Evolutionary conservation across 1,140 invertebrate genomes (phyloP).

Genomic region (Aricia agestis): DNA sequence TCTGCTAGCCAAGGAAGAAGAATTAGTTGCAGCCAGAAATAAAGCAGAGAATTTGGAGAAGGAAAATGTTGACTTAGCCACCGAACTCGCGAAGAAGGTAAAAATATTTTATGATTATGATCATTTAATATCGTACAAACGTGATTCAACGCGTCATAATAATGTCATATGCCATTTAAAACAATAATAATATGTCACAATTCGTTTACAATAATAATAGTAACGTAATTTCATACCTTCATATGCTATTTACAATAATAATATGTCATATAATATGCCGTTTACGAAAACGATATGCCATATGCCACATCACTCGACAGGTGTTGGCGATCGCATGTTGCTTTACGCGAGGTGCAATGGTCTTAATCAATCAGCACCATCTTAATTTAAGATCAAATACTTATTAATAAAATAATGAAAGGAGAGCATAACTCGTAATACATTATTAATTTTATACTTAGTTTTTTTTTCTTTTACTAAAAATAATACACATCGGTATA

Average conservation of each 20-base stretch:
- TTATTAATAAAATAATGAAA: background rate
- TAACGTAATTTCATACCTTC: background rate
- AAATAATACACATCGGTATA: too few species aligned
- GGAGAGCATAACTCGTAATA: too few species aligned
- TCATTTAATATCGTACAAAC: background rate
- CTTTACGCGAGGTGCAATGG: background rate
- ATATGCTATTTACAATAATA: conserved; percentile 7
- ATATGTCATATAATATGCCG: background rate
- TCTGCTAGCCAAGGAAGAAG: conserved; percentile 94
- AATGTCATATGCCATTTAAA: background rate
- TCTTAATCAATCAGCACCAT: background rate
- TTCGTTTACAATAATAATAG: background rate
- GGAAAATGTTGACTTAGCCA: conserved; percentile 91
- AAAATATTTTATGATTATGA: background rate
- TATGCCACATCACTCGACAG: background rate
- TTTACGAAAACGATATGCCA: background rate
- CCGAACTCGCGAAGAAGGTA: conserved; percentile 89
- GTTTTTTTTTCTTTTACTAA: too few species aligned
- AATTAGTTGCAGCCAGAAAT: conserved; percentile 89
- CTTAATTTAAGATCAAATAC: background rate
- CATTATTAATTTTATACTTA: too few species aligned
- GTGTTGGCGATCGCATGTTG: background rate
- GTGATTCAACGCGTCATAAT: background rate
- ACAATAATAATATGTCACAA: background rate
- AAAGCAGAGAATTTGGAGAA: conserved; percentile 93